These are phyloP conservation scores for Lamellibrachia satsuma DNA, from an alignment of 2,888 invertebrate species.

Conservation along the genomic window DNA sequence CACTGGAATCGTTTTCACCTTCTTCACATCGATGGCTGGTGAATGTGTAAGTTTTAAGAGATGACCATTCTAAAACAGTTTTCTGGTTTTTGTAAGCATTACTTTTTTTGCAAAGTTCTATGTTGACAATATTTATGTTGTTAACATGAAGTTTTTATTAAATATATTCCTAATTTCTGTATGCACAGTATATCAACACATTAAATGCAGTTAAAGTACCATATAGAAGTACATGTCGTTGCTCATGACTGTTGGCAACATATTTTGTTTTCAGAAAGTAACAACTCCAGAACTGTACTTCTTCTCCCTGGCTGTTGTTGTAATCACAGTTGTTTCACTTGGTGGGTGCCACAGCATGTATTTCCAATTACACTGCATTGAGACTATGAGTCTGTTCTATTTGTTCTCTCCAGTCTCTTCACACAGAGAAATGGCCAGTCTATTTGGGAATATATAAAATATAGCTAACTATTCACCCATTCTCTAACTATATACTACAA, in stretches of 20 bases:
- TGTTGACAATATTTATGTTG: neutral
- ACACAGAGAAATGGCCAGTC: too few relatives aligned
- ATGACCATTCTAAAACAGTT: neutral
- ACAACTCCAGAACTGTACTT: slow-evolving; percentile 48
- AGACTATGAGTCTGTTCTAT: too few relatives aligned
- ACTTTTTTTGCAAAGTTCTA: neutral
- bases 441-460: too few relatives aligned
- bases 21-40: slow-evolving; percentile 45
- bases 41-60: slow-evolving; percentile 55
- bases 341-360: slow-evolving; percentile 37
- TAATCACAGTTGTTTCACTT: slow-evolving; percentile 34
- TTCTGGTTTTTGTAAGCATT: neutral
- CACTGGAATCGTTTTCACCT: slow-evolving; percentile 42
- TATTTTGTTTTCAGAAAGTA: slow-evolving; percentile 40
- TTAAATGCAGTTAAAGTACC: neutral
- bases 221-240: neutral
- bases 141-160: neutral
- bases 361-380: neutral
- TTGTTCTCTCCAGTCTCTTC: too few relatives aligned
- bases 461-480: too few relatives aligned
- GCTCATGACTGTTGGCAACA: neutral
- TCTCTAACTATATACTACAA: too few relatives aligned
- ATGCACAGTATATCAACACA: neutral
- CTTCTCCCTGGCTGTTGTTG: slow-evolving; percentile 43
- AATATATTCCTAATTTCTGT: neutral